Percentiles rank a stretch among this genome's conserved stretches.
These are phyloP conservation scores for Keiferia lycopersicella DNA, from an alignment of 2,888 invertebrate genomes.

Conservation along the genomic window DNA sequence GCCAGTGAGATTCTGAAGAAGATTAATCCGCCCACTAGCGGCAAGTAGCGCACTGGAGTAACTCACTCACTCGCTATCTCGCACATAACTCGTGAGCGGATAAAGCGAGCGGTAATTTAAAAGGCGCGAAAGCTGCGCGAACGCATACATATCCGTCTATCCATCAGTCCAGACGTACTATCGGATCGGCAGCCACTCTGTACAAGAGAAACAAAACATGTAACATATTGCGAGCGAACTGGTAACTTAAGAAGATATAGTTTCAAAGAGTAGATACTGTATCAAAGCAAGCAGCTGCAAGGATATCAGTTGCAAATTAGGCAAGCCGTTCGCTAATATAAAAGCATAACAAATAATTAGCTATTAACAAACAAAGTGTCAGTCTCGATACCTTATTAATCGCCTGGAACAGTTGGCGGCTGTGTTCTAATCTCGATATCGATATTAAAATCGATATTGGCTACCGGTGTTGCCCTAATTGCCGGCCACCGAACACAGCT, in stretches of 20 bases:
- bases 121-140: slow-evolving; percentile 24
- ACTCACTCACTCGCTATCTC: slow-evolving; percentile 27
- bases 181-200: slow-evolving; percentile 27
- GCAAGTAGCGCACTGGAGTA: slow-evolving; percentile 20
- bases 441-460: slow-evolving; percentile 20
- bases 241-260: background rate
- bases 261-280: background rate
- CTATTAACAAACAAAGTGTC: slow-evolving; percentile 20
- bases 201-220: slow-evolving; percentile 1
- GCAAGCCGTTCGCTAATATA: slow-evolving; percentile 13
- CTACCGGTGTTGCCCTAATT: slow-evolving; percentile 36
- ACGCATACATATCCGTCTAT: slow-evolving; percentile 29
- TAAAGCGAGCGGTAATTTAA: slow-evolving; percentile 29
- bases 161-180: slow-evolving; percentile 25
- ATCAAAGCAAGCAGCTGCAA: slow-evolving; percentile 14
- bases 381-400: slow-evolving; percentile 22
- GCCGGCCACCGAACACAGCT: slow-evolving; percentile 26
- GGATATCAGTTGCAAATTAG: slow-evolving; percentile 8
- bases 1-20: slow-evolving; percentile 27
- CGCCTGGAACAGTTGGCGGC: slow-evolving; percentile 15
- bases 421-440: slow-evolving; percentile 24
- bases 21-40: slow-evolving; percentile 28
- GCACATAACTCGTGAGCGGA: slow-evolving; percentile 28
- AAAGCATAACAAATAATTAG: slow-evolving; percentile 11
- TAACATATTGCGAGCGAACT: background rate